Base-by-base conservation (phyloP, 2,797 vertebrate species). In the Acanthiza pusilla region DNA sequence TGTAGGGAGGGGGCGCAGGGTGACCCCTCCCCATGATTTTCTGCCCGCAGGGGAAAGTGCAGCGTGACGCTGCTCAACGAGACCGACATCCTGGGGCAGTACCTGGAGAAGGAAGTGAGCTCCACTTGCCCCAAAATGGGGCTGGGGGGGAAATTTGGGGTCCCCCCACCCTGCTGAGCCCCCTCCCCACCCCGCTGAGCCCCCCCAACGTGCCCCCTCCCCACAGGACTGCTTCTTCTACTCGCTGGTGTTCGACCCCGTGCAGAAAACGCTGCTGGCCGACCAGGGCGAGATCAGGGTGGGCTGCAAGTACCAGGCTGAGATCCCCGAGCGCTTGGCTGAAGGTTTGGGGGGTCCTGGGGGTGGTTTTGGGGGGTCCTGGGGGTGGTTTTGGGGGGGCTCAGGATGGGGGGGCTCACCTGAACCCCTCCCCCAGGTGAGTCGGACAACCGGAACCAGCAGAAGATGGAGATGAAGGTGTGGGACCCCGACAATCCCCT, bases 61-160 rank as follows among this genome's bases (percentile, higher is more conserved):
- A 99, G 99, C 3, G 99, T 99, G 91, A 99, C 99, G 10, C 98
- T 99, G 54, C 98, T 99, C 91, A 99, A 99, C n/a, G 99, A 99
- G 95, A 99, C 99, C 1, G 99, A 99, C 51, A 97, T 99, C 65
- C 95, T 99, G 96, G 98, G 98, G 16, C 97, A 98, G 77, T 99
- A 99, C 95, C 96, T 99, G 95, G 99, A 99, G 67, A 99, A 99
- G 96, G 99, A 99, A 98, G 99, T 99, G 95, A 97, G 97, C 26
- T 42, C 45, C 7, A 10, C 0, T 8, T 7, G n/a, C 8, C 27
- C 21, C 14, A 2, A 8, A 29, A 27, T 5, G n/a, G 20, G n/a
- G 26, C 14, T 21, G 17, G 30, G 74, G 48, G 42, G 42, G 70
- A 42, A 22, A 34, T 47, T 47, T 47, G 45, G 45, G 63, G 3